Base-by-base conservation (phyloP, 2,888 invertebrate species). In the Endotricha flammealis region DNA sequence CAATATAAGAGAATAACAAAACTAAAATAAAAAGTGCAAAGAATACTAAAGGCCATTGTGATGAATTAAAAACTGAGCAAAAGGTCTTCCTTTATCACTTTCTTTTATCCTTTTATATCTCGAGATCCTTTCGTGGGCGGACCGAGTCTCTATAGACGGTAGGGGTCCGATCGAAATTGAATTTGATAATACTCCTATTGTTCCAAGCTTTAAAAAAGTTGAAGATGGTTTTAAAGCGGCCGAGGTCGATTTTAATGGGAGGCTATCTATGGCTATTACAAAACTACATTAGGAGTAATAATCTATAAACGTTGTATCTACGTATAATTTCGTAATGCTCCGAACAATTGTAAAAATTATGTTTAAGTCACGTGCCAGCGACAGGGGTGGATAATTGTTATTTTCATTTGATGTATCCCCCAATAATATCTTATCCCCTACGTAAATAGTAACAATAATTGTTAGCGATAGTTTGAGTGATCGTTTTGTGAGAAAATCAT, bases 301-400 rank as follows among this genome's bases (percentile, higher is more conserved):
- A 30, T 31, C 36, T 6, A 29, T 39, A 34, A 35, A 39, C 36
- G 27, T 32, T 36, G 29, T 34, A 45, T 42, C 36, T 31, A 27
- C 29, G 13, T 28, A 9, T 29, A 34, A 35, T 35, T 35, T 29
- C 22, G 20, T 47, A 38, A 39, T 40, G 44, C 38, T 41, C 39
- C 35, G 42, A 37, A 42, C 41, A 35, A 46, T 48, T 46, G 42
- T 45, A 48, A 44, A 53, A 53, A 53, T 52, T 46, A 51, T 56
- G 46, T 52, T 40, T 45, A 37, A 33, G 55, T 46, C 66, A 63
- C 64, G 64, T 63, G 66, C 29, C 41, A 34, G 42, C 43, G 53
- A 50, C 44, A 48, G 38, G 60, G 57, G 55, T 46, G 36, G 40
- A 50, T 55, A 54, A 59, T 56, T 52, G 57, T 60, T 52, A 55